These are phyloP conservation scores for Acarapis woodi DNA, from an alignment of 1,140 invertebrate species.

Conservation along the genomic window DNA sequence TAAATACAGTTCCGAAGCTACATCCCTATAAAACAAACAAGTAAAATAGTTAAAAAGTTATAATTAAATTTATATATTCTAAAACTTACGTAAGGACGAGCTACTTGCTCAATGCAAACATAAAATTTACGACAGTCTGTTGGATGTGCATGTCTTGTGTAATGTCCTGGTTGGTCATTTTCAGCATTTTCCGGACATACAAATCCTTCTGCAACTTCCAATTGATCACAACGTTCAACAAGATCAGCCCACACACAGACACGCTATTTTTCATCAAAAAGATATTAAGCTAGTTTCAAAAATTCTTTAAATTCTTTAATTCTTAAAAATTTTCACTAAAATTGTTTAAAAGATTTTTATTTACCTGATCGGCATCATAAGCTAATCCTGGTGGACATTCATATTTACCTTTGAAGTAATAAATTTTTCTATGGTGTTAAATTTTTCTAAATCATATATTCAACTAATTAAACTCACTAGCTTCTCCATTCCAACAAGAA, in stretches of 20 bases:
- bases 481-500: slow-evolving; percentile 84
- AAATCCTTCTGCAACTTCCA: slow-evolving; percentile 40
- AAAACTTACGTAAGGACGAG: slow-evolving; percentile 71
- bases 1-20: slow-evolving; percentile 79
- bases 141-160: slow-evolving; percentile 73
- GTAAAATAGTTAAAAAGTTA: background rate
- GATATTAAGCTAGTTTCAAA: no score
- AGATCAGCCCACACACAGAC: slow-evolving; percentile 34
- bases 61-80: slow-evolving; percentile 17
- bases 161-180: slow-evolving; percentile 33
- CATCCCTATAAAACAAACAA: slow-evolving; percentile 26
- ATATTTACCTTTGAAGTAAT: no score
- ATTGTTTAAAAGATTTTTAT: no score
- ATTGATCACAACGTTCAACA: slow-evolving; percentile 22
- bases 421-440: no score
- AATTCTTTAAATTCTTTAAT: no score
- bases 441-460: no score
- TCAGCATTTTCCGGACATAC: slow-evolving; percentile 42
- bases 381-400: slow-evolving; percentile 75
- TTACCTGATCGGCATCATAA: slow-evolving; percentile 36
- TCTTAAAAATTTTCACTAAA: no score
- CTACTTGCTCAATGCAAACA: slow-evolving; percentile 46
- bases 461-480: no score
- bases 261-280: no score
- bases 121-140: slow-evolving; percentile 83